Percentiles rank a stretch among this genome's conserved stretches.
phyloP scores from a whole-genome alignment of 2,113 vertebrate species.

The Oryzias javanicus region DNA sequence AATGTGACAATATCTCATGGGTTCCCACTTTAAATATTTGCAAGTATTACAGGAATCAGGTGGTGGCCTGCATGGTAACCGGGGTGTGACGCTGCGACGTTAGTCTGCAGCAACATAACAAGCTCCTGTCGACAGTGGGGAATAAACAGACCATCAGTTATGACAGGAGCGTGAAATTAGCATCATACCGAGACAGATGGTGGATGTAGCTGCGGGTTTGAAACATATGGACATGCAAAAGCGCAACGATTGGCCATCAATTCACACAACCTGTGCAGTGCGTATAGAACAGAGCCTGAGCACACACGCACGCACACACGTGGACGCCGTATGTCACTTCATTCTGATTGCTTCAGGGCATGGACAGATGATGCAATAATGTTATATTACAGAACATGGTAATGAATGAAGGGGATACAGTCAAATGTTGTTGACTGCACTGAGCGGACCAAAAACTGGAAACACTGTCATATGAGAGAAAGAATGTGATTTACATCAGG shows the following conservation, averaged over 20 bases:
- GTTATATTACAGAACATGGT: conserved; percentile 59
- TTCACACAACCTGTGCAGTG: conserved; percentile 57
- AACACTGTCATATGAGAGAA: conserved; percentile 19
- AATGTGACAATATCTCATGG: conserved; percentile 12
- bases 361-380: conserved; percentile 71
- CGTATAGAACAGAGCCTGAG: conserved; percentile 27
- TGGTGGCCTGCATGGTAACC: conserved; percentile 29
- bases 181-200: conserved; percentile 65
- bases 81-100: conserved; percentile 19
- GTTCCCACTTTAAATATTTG: conserved; percentile 42
- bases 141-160: conserved; percentile 51
- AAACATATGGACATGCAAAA: conserved; percentile 67
- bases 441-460: conserved; percentile 19
- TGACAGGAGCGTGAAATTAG: conserved; percentile 65
- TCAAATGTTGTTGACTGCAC: conserved; percentile 35
- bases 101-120: conserved; percentile 19
- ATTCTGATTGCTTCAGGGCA: conserved; percentile 58
- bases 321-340: conserved; percentile 57
- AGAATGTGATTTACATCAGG: conserved; percentile 15
- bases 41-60: conserved; percentile 21
- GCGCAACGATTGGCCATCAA: conserved; percentile 57
- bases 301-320: conserved; percentile 17
- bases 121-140: conserved; percentile 31
- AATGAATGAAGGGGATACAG: conserved; percentile 51
- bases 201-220: conserved; percentile 62